These are phyloP conservation scores for Sus scrofa DNA, from an alignment of 2,113 vertebrate species.

Conservation along the genomic window DNA sequence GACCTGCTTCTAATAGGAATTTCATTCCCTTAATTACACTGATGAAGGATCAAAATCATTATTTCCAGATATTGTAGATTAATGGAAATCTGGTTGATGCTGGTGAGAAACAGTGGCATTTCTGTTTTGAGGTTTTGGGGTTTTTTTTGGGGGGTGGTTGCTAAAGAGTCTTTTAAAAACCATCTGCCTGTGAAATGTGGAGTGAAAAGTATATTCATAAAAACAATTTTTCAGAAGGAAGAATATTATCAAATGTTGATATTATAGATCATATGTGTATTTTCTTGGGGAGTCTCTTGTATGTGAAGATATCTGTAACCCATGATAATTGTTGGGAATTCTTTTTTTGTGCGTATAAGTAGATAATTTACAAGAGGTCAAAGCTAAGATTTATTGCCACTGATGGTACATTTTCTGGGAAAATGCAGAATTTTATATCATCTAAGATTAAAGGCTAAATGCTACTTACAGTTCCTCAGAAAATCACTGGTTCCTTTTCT, in stretches of 20 bases:
- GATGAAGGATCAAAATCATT: not conserved
- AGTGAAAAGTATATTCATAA: slow-evolving; percentile 32
- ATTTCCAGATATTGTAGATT: not conserved
- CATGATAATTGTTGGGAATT: not conserved
- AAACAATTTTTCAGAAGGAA: slow-evolving; percentile 32
- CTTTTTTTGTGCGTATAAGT: not conserved
- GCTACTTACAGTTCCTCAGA: not conserved
- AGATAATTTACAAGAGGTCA: not conserved
- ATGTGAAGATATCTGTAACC: not conserved
- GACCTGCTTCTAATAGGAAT: not conserved
- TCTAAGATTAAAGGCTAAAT: slow-evolving; percentile 11
- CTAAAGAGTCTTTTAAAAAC: not conserved
- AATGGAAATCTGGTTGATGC: not conserved
- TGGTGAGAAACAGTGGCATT: not conserved
- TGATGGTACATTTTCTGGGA: not conserved
- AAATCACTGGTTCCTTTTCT: slow-evolving; percentile 10
- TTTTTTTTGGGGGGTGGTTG: not conserved
- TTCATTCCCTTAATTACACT: not conserved
- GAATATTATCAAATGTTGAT: not conserved
- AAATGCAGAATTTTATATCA: not conserved
- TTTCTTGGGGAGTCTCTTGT: not conserved
- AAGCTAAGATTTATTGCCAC: slow-evolving; percentile 10
- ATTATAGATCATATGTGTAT: not conserved
- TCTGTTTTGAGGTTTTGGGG: not conserved
- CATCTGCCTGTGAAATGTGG: not conserved